A percentile compares a stretch with the other conserved stretches of the same genome.
Evolutionary conservation across 2,113 vertebrate genomes (phyloP).

Genomic region (Tetrax tetrax): DNA sequence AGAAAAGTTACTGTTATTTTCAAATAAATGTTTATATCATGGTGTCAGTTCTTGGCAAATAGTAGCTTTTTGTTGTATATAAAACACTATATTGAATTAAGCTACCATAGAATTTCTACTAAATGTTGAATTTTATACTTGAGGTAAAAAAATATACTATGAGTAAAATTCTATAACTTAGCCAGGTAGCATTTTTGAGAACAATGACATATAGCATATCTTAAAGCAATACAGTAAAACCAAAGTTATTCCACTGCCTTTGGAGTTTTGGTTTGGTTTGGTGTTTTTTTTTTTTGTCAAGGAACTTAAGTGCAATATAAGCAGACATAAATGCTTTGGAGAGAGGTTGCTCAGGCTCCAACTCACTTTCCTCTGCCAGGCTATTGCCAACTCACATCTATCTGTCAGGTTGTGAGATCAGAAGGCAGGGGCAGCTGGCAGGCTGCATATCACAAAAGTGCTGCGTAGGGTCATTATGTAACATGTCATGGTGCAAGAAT

Average conservation of each 20-base stretch:
- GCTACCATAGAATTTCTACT: neutral
- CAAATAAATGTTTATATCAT: neutral
- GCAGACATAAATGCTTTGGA: neutral
- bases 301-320: accelerated
- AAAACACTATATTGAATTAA: neutral
- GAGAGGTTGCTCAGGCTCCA: neutral
- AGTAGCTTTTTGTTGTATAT: neutral
- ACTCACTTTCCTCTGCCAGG: neutral
- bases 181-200: neutral
- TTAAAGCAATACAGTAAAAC: neutral
- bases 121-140: neutral
- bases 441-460: neutral
- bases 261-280: neutral
- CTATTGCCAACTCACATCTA: neutral
- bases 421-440: neutral
- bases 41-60: neutral
- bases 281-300: neutral
- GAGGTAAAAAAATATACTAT: neutral
- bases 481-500: accelerated
- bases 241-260: neutral
- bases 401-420: neutral
- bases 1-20: neutral
- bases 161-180: neutral
- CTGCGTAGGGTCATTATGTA: neutral
- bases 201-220: neutral